phyloP scores from a whole-genome alignment of 2,113 vertebrate genomes.

The Colaptes auratus region DNA sequence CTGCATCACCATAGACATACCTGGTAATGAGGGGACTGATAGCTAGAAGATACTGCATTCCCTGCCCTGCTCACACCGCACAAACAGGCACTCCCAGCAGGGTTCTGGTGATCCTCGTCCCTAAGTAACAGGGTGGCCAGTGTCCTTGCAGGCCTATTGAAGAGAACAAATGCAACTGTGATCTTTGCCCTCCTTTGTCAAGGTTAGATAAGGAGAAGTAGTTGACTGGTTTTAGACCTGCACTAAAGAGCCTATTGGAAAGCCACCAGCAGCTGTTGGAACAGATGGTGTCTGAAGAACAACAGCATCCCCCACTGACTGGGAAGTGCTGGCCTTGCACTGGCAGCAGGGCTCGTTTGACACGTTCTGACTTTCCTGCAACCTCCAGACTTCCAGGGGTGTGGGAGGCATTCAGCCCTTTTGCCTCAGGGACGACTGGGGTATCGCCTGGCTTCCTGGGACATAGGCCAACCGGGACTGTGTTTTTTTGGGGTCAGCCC shows the following conservation, averaged over 20 bases:
- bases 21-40: background rate
- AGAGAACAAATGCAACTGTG: background rate
- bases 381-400: background rate
- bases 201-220: slow-evolving; percentile 1
- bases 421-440: background rate
- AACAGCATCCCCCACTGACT: background rate
- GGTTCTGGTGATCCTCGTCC: background rate
- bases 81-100: rapidly evolving
- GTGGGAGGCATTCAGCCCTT: background rate
- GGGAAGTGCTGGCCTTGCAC: background rate
- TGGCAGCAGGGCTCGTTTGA: background rate
- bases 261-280: slow-evolving; percentile 49
- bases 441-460: background rate
- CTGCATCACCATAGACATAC: background rate
- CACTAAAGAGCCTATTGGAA: background rate
- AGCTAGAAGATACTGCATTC: background rate
- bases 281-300: slow-evolving; percentile 48
- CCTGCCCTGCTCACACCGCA: background rate
- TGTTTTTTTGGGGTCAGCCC: background rate
- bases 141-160: background rate
- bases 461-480: background rate
- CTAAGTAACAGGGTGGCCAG: background rate
- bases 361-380: background rate
- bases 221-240: background rate
- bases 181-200: background rate